Conservation (phyloP, 2,113 vertebrate genomes). For the Erythrolamprus reginae region DNA sequence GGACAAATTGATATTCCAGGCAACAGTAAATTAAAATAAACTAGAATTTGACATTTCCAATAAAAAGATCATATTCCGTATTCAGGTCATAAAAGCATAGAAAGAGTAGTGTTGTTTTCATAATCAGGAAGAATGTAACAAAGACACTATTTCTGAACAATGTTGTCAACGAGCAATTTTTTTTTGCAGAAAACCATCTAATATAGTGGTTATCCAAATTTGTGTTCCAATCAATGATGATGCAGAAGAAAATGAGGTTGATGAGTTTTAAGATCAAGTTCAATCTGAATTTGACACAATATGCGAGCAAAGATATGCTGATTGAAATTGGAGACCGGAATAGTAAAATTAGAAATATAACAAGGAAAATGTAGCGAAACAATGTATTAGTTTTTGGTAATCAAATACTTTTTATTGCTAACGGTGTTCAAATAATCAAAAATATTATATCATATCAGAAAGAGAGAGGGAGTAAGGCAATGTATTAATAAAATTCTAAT, state of each 20-base stretch:
- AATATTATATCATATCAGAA: background rate
- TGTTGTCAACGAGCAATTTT: background rate
- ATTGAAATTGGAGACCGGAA: background rate
- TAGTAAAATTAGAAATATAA: background rate
- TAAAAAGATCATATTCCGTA: background rate
- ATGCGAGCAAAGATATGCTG: background rate
- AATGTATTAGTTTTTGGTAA: background rate
- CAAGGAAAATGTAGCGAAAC: background rate
- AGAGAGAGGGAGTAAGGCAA: background rate
- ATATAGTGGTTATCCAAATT: background rate
- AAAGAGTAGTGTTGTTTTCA: background rate
- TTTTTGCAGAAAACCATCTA: background rate
- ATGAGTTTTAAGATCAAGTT: background rate
- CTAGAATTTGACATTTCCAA: background rate
- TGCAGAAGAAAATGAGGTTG: background rate
- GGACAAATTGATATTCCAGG: background rate
- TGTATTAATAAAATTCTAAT: background rate
- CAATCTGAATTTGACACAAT: background rate
- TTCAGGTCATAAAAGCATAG: background rate
- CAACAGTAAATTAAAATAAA: background rate
- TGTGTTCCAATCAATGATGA: background rate
- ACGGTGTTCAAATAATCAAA: background rate
- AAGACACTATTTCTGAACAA: background rate
- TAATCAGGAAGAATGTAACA: background rate
- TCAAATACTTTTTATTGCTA: background rate